Percentiles rank a stretch among this genome's conserved stretches.
Conservation (phyloP, 2,888 invertebrate species). For the Sinodicranocentrus sp. region DNA sequence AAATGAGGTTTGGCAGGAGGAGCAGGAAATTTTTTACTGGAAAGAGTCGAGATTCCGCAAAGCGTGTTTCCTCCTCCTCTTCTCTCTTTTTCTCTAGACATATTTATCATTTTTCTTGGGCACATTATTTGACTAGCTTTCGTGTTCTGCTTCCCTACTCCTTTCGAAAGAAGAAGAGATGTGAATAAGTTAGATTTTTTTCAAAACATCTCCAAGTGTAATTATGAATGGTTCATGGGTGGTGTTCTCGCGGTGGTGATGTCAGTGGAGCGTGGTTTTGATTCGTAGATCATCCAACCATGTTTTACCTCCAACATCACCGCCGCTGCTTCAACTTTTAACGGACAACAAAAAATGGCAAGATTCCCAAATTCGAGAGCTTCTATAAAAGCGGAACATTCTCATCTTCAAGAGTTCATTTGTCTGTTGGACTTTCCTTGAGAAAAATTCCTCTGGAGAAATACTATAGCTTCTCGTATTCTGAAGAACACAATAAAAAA, state of each 20-base stretch:
- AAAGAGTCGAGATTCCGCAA: constrained; percentile 20
- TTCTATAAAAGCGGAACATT: constrained; percentile 47
- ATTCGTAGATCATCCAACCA: constrained; percentile 9
- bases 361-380: constrained; percentile 29
- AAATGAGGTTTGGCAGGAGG: constrained; percentile 32
- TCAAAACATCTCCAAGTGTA: constrained; percentile 12
- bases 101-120: not conserved
- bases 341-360: constrained; percentile 26
- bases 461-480: not conserved
- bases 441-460: constrained; percentile 16
- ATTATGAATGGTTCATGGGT: constrained; percentile 14
- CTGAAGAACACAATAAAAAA: not conserved
- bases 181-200: not conserved
- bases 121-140: not conserved
- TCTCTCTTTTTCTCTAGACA: constrained; percentile 10
- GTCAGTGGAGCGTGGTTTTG: constrained; percentile 59
- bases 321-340: too few relatives aligned
- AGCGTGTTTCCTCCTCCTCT: constrained; percentile 27
- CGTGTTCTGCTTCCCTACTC: constrained; percentile 6
- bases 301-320: constrained; percentile 9
- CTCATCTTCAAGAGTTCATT: constrained; percentile 36
- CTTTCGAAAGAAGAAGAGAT: too few relatives aligned
- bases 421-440: constrained; percentile 24
- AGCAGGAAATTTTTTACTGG: constrained; percentile 61
- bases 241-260: not conserved